Evolutionary conservation across 37 sponge, comb jelly and placozoan species (phyloP), one percentile per base, ranked within the genome.

Genomic region (Geodia barretti): DNA sequence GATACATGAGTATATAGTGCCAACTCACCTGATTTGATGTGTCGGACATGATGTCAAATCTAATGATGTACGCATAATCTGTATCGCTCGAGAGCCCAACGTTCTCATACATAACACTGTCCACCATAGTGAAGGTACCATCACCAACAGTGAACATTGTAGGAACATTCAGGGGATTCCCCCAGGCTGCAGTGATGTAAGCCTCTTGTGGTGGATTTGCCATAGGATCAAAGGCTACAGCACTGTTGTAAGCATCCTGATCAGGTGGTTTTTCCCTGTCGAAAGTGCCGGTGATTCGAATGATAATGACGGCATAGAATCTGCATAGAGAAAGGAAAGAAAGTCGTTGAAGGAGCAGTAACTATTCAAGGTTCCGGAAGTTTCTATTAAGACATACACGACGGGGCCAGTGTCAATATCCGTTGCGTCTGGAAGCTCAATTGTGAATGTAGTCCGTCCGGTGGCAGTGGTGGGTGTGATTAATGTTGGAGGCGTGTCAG

Each of bases 101-200:
- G 60, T 87, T 87, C 11, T 38, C 8, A 64, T 87, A 87, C 8
- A 19, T 64, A 8, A 39, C 60, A 25, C 43, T n/a, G 38, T 62
- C 26, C 7, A 63, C 85, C 31, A 39, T 20, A 2, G 88, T 79
- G 4, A 43, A 42, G 7, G 38, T 40, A 4, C 73, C 64, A 78
- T 83, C 69, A 26, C 89, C 83, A 54, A 88, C 60, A 23, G 60
- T 72, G 35, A 74, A 79, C 7, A 25, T 35, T 23, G 4, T 25
- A 17, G 76, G 81, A 1, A 87, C 81, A 11, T 20, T 24, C 5
- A 9, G 23, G 7, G 58, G 47, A 29, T 33, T 47, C 17, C 14
- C 43, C 88, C 88, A 87, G 1, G 74, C 88, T 26, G 88, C 88
- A 35, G 88, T 42, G 11, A 81, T 74, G 80, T 87, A 87, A 7